These are phyloP conservation scores for Romanogobio albipinnatus DNA, from an alignment of 2,113 vertebrate species.

Conservation along the genomic window DNA sequence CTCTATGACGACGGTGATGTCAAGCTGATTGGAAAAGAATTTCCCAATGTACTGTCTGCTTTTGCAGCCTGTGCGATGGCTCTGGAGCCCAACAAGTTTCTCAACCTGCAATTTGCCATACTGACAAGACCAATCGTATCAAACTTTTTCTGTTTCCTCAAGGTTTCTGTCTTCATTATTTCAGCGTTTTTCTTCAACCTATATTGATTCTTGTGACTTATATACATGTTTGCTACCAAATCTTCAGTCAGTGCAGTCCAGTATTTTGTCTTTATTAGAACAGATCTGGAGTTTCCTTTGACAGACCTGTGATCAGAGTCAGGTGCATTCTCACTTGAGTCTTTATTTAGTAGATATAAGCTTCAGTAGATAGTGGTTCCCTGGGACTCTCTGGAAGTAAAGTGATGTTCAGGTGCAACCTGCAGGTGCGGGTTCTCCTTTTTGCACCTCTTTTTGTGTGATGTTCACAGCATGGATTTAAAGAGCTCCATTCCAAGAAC, in stretches of 20 bases:
- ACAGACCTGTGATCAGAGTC: not conserved
- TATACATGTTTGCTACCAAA: conserved; percentile 18
- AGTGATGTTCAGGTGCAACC: conserved; percentile 30
- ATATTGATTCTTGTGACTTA: conserved; percentile 25
- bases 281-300: conserved; percentile 12
- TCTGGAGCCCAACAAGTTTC: not conserved
- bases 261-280: not conserved
- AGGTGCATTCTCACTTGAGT: conserved; percentile 4
- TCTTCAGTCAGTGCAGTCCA: not conserved
- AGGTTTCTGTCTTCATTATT: conserved; percentile 38
- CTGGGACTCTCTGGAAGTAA: conserved; percentile 23
- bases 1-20: not conserved
- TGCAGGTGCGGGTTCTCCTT: conserved; percentile 51
- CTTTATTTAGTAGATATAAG: conserved; percentile 33
- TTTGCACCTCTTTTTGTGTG: conserved; percentile 45
- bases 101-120: conserved; percentile 7
- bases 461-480: conserved; percentile 30
- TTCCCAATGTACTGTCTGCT: conserved; percentile 63
- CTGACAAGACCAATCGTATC: not conserved
- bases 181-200: not conserved
- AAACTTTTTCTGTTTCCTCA: not conserved
- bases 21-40: conserved; percentile 48
- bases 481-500: conserved; percentile 33
- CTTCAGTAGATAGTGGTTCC: not conserved
- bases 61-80: not conserved